These are phyloP conservation scores for Cladopsammia gracilis DNA, from an alignment of 64 coral and sea anemone species.

Conservation along the genomic window DNA sequence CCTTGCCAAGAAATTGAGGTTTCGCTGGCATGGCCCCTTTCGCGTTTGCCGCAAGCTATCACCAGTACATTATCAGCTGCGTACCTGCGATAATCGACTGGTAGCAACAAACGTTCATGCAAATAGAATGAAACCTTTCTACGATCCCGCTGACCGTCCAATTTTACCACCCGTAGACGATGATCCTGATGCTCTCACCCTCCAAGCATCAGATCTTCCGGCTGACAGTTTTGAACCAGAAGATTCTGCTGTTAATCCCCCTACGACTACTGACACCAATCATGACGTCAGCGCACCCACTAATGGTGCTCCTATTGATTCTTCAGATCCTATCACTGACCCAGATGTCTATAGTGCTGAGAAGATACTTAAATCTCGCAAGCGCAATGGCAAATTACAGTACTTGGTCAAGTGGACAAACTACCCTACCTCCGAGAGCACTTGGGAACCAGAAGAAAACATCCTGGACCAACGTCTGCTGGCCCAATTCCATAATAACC, in stretches of 20 bases:
- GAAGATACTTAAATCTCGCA: not conserved
- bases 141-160: conserved; percentile 20
- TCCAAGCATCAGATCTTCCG: not conserved
- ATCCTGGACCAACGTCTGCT: not conserved
- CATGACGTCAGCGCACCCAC: not conserved
- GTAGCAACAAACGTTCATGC: conserved; percentile 10
- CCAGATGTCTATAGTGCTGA: conserved; percentile 23
- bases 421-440: not conserved
- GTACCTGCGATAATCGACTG: conserved; percentile 12
- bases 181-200: not conserved
- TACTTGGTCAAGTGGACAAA: conserved; percentile 27
- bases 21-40: conserved; percentile 4
- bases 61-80: not conserved
- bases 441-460: conserved; percentile 49
- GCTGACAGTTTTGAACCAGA: not conserved
- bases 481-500: not conserved
- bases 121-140: not conserved
- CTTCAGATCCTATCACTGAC: not conserved
- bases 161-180: not conserved
- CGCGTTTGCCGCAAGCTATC: not conserved
- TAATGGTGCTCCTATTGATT: not conserved
- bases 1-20: not conserved
- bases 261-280: too few species aligned
- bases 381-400: not conserved
- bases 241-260: not conserved